Base-by-base conservation (phyloP, 2,888 invertebrate species). In the Netelia melanura region DNA sequence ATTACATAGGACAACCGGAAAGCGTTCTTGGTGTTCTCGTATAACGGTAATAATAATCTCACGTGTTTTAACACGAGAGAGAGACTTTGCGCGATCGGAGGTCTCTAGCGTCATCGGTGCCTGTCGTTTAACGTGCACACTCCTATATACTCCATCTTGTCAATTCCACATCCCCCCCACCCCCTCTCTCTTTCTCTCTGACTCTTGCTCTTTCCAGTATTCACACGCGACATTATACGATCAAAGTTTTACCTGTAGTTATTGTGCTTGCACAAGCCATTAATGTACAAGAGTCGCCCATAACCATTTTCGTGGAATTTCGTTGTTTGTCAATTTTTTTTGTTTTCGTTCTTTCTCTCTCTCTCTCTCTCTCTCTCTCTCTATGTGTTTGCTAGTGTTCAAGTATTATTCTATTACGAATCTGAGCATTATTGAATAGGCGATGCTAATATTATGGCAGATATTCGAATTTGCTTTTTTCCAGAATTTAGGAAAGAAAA, bases 161-260 rank as follows among this genome's bases (percentile, higher is more conserved):
- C 78, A 75, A 75, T 82, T 75, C 62, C 48, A 83, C 67, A 25
- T 52, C 23, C 72, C 71, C 61, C 75, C 38, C 86, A 85, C 83
- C 77, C 82, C 79, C 78, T 71, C 85, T 87, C 84, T 82, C 86
- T 89, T 84, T 86, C 61, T 70, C 52, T 70, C 48, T 25, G 8
- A 14, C 54, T 23, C 72, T 68, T 11, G 14, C 48, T 70, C 48
- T 48, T 23, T 48, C 38, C 44, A 70, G 25, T 48, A 44, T 43
- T 70, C 38, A 38, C 44, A 2, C 62, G 21, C 11, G 23, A 8
- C 68, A 43, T 56, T 56, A 38, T 3, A 64, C 64, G 21, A 62
- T 61, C 72, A 64, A 54, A 62, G 44, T 72, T 38, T 44, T 21
- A 30, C 70, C 84, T 72, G 23, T 70, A 38, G 6, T 38, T 38